Evolutionary conservation across 2,113 vertebrate species (phyloP), one percentile per base, ranked within the genome.

Genomic region (Thermophis baileyi): DNA sequence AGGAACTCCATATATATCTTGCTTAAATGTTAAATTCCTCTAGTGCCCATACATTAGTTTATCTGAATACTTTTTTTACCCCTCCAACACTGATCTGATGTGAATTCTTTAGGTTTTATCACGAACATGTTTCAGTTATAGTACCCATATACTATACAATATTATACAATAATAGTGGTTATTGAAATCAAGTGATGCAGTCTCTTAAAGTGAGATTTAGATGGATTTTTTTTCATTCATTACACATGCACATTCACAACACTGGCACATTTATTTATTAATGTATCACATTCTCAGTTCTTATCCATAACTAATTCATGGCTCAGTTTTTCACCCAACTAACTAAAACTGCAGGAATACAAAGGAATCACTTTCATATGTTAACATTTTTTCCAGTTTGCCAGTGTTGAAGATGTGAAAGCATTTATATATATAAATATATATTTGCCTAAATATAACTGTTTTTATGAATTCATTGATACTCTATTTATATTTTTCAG

Each of bases 401-500:
- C 93, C 92, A 92, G 46, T 92, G 30, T 85, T 89, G 74, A 92
- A 93, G 91, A 93, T 91, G 49, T 95, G 93, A 94, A 96, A 96
- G 93, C 91, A 94, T 92, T 90, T 93, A 40, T 93, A 89, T 88
- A 25, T 9, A 55, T 93, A 92, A 30, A 55, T 93, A 90, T 88
- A 55, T 94, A 92, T 40, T 53, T 94, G 95, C 54, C 88, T 94
- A 95, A 97, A 97, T 97, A 96, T 97, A 96, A 74, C 93, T 96
- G 94, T 93, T 95, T 95, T 91, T 95, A 97, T 95, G 98, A 95
- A 96, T 97, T 97, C 96, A 97, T 93, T 95, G 53, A 85, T 89
- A 54, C 81, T 89, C 57, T 98, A 95, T 97, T 94, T 96, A 25
- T 97, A 96, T 97, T 96, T 91, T 96, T 93, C 60, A 96, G 97